Evolutionary conservation across 2,888 invertebrate genomes (phyloP).

Genomic region (Meloe dianella): DNA sequence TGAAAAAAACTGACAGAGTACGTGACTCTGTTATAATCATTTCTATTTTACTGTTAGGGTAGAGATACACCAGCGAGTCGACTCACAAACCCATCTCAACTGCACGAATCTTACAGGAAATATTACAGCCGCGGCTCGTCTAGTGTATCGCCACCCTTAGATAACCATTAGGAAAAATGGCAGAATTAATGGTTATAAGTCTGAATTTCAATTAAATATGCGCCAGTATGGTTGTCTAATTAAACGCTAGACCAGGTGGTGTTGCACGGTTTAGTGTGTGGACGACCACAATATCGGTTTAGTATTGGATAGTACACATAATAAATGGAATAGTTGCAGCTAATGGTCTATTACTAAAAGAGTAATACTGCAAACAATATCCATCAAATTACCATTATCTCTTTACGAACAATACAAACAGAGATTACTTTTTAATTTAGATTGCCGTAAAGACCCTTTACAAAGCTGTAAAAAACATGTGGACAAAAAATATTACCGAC

Average conservation of each 20-base stretch:
- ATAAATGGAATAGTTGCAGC: not conserved
- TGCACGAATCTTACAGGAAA: too few species aligned
- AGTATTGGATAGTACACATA: not conserved
- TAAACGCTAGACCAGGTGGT: not conserved
- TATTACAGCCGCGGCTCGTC: too few species aligned
- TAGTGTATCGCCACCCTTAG: too few species aligned
- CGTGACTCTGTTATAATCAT: conserved; percentile 4
- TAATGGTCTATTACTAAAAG: not conserved
- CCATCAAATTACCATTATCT: not conserved
- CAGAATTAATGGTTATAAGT: not conserved
- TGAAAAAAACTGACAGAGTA: not conserved
- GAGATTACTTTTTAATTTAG: not conserved
- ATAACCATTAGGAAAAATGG: too few species aligned
- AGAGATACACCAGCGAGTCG: too few species aligned
- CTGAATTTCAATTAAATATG: not conserved
- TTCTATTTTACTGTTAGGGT: conserved; percentile 5
- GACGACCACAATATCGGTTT: not conserved
- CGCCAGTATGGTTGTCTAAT: not conserved
- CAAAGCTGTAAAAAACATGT: not conserved
- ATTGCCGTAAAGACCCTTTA: not conserved
- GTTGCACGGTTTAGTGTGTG: too few species aligned
- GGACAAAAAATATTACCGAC: not conserved
- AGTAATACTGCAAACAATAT: not conserved
- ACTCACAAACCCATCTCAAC: too few species aligned
- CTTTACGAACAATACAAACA: not conserved